Base-by-base conservation (phyloP, 2,888 invertebrate species). In the Creontiades dilutus region DNA sequence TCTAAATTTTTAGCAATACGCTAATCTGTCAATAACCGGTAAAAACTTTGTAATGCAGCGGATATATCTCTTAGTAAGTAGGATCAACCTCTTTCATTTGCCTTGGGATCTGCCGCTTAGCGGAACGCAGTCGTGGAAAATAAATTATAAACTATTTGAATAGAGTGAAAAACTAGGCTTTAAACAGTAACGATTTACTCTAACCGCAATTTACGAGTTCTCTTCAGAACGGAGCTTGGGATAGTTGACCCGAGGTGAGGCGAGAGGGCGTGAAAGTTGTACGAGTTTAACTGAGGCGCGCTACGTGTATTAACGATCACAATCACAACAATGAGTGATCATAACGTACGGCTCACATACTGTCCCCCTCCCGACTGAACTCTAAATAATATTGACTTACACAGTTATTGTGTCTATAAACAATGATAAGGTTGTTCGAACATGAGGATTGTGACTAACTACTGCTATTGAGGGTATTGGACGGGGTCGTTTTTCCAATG, bases 361-460 rank as follows among this genome's bases (percentile, higher is more conserved):
- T 13, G 85, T 82, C 52, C 55, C 82, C 37, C n/a, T n/a, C n/a
- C 85, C 37, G 7, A n/a, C 14, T 28, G 57, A 27, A 57, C 57
- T 27, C 28, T 85, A 80, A 78, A 88, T 88, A 76, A 88, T 88
- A 88, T 88, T 88, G 88, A 88, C 78, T 88, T 88, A 78, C 37
- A 28, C 88, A 27, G 88, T 52, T 47, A 88, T 88, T 78, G 88
- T 68, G 80, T 27, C 55, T 19, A 88, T 88, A 88, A 88, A 88
- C 88, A 88, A 88, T 88, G 88, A 68, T 88, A 80, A 88, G 76
- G 88, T 88, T 88, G 88, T 88, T 78, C 55, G 76, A 52, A 76
- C 78, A 88, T 23, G 27, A 12, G 13, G 88, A 16, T 52, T 28
- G 55, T 76, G 78, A 80, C 61, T 76, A 88, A 88, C n/a, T 88